These are phyloP conservation scores for Tretioscincus oriximinensis DNA, from an alignment of 2,113 vertebrate genomes.

Conservation along the genomic window DNA sequence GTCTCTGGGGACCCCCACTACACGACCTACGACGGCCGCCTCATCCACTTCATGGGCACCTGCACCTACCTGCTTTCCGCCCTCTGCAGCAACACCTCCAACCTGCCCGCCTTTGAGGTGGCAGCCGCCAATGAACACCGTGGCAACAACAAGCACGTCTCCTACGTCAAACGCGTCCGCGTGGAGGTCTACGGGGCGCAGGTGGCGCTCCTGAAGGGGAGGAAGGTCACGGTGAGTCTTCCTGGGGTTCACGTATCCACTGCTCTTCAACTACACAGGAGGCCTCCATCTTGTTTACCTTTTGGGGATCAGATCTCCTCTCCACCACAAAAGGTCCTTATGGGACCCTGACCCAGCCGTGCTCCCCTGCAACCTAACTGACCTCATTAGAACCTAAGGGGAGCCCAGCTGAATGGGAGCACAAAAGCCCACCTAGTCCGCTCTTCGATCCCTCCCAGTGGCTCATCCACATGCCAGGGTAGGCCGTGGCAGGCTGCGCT, in stretches of 20 bases:
- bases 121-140: constrained; percentile 77
- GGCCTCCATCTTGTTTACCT: no score
- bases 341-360: no score
- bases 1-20: constrained; percentile 81
- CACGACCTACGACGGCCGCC: constrained; percentile 71
- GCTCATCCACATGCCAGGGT: no score
- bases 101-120: constrained; percentile 74
- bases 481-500: no score
- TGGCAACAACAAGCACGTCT: constrained; percentile 68
- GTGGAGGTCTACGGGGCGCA: constrained; percentile 66
- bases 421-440: no score
- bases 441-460: no score
- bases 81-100: constrained; percentile 60
- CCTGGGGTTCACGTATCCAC: background rate
- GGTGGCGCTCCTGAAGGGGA: constrained; percentile 71
- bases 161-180: constrained; percentile 76
- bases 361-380: no score
- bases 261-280: background rate
- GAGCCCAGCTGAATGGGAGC: no score
- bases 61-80: constrained; percentile 79
- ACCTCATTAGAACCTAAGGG: no score
- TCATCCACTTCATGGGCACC: constrained; percentile 80
- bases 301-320: no score
- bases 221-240: constrained; percentile 70
- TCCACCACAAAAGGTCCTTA: no score